These are phyloP conservation scores for Caradrina clavipalpis DNA, from an alignment of 2,888 invertebrate species.

Conservation along the genomic window DNA sequence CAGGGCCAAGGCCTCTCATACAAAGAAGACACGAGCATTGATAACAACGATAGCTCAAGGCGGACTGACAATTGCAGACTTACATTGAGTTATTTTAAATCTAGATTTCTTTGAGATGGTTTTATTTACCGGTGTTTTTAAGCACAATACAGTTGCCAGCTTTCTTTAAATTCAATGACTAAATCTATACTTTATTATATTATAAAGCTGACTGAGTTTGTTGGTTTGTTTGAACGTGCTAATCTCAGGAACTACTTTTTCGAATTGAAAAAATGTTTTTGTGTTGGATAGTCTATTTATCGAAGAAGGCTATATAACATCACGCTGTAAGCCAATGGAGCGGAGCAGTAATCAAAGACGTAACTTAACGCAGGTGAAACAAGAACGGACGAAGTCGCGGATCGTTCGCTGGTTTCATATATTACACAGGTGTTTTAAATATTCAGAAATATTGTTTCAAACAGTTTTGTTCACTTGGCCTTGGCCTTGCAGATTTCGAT, in stretches of 20 bases:
- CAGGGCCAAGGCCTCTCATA: not conserved
- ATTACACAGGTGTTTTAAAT: conserved; percentile 61
- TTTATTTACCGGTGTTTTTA: not conserved
- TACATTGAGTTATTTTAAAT: not conserved
- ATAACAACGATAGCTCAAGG: not conserved
- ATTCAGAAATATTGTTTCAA: conserved; percentile 34
- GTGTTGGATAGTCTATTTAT: too few relatives aligned
- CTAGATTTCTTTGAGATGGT: not conserved
- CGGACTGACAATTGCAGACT: not conserved
- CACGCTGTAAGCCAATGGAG: too few relatives aligned
- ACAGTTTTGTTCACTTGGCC: conserved; percentile 51
- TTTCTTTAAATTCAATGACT: conserved; percentile 33
- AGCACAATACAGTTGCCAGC: conserved; percentile 10
- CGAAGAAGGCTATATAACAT: too few relatives aligned
- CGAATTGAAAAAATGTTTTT: too few relatives aligned
- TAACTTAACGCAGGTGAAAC: too few relatives aligned
- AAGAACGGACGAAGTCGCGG: too few relatives aligned
- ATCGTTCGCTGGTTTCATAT: too few relatives aligned
- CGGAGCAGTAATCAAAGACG: too few relatives aligned
- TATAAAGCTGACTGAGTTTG: too few relatives aligned
- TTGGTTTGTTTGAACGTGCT: too few relatives aligned
- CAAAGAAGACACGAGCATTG: not conserved
- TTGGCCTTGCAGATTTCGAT: conserved; percentile 60
- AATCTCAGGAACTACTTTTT: too few relatives aligned
- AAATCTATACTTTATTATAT: too few relatives aligned